Percentiles rank a stretch among this genome's conserved stretches.
phyloP scores from a whole-genome alignment of 2,888 invertebrate genomes.

The Eilema sororculum region DNA sequence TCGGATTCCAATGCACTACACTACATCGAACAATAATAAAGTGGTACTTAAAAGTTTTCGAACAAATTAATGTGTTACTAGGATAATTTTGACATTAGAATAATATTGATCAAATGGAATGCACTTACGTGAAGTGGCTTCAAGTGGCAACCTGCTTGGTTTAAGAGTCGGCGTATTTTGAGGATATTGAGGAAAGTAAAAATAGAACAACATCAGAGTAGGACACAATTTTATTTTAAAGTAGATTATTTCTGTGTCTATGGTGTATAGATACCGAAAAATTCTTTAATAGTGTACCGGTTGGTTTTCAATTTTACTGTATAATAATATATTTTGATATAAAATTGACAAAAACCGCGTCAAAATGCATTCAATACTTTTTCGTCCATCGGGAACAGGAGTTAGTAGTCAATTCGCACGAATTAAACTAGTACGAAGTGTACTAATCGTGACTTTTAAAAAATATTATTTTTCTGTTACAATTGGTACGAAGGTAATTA shows the following conservation, averaged over 20 bases:
- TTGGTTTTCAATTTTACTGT: not conserved
- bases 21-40: not conserved
- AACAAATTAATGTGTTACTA: not conserved
- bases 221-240: slow-evolving; percentile 17
- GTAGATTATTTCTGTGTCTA: not conserved
- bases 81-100: not conserved
- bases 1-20: no score
- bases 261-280: no score
- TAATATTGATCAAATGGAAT: slow-evolving; percentile 7
- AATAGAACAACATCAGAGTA: slow-evolving; percentile 19
- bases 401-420: no score
- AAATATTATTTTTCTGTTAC: no score
- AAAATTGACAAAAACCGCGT: no score
- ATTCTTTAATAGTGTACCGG: not conserved
- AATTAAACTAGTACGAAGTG: no score
- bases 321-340: no score
- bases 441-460: no score
- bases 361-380: no score
- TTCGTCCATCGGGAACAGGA: no score
- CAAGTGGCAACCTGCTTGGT: slow-evolving; percentile 18
- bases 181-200: slow-evolving; percentile 4
- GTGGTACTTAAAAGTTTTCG: not conserved
- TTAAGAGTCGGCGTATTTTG: slow-evolving; percentile 9
- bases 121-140: slow-evolving; percentile 23
- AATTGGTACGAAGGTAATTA: no score